phyloP scores from a whole-genome alignment of 1,140 invertebrate species.

The Tigriopus japonicus region DNA sequence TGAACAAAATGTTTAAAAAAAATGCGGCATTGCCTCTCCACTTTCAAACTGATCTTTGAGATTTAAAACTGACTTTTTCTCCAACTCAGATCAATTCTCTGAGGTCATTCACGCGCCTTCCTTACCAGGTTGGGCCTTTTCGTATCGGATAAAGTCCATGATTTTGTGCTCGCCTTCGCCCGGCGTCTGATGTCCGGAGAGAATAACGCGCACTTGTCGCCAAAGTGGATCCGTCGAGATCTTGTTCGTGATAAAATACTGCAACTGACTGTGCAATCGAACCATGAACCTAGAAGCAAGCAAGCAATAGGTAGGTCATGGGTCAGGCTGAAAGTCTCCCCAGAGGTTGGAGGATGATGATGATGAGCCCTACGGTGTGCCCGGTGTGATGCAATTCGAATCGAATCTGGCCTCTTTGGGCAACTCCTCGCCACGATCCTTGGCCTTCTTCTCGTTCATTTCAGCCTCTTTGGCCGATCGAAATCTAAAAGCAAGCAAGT shows the following conservation, averaged over 20 bases:
- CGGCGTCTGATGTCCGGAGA: constrained; percentile 40
- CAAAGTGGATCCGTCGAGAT: constrained; percentile 61
- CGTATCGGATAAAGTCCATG: constrained; percentile 86
- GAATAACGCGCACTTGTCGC: constrained; percentile 48
- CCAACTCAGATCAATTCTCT: too few relatives aligned
- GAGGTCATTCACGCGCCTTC: too few relatives aligned
- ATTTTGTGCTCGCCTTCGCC: constrained; percentile 98
- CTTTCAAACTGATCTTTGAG: too few relatives aligned
- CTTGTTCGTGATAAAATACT: constrained; percentile 71
- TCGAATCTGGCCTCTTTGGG: constrained; percentile 46
- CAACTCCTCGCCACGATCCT: constrained; percentile 33
- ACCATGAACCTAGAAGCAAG: constrained; percentile 37
- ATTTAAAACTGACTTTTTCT: too few relatives aligned
- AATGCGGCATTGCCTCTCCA: too few relatives aligned
- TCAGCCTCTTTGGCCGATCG: constrained; percentile 74
- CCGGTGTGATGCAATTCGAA: constrained; percentile 90
- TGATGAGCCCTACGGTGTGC: constrained; percentile 40
- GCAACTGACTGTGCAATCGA: constrained; percentile 59
- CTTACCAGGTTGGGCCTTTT: constrained; percentile 45
- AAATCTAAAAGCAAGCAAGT: constrained; percentile 34
- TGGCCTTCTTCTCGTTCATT: constrained; percentile 49
- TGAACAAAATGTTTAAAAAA: too few relatives aligned
- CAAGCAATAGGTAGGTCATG: too few relatives aligned
- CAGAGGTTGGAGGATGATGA: too few relatives aligned
- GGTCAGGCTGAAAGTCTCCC: too few relatives aligned